Percentiles rank a stretch among this genome's conserved stretches.
These are phyloP conservation scores for Proterorhinus semilunaris DNA, from an alignment of 2,113 vertebrate genomes.

Conservation along the genomic window DNA sequence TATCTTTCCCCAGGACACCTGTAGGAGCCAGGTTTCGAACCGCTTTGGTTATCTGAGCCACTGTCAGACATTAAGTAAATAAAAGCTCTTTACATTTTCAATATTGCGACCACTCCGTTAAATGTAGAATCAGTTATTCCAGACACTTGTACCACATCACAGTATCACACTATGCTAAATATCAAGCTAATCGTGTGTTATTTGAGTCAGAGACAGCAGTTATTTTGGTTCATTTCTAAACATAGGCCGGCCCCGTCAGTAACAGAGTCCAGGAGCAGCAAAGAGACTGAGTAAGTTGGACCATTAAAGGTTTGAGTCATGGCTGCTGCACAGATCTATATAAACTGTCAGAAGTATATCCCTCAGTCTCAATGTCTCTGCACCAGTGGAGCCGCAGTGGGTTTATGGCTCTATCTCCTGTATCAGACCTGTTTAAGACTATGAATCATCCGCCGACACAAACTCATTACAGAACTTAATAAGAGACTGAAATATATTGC, in stretches of 20 bases:
- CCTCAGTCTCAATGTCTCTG: background rate
- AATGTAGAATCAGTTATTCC: too few relatives aligned
- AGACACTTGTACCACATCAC: too few relatives aligned
- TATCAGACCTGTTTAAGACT: slow-evolving; percentile 3
- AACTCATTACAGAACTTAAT: slow-evolving; percentile 3
- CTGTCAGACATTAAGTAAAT: too few relatives aligned
- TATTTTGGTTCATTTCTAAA: background rate
- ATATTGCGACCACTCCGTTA: too few relatives aligned
- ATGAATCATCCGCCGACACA: slow-evolving; percentile 1
- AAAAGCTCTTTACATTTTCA: too few relatives aligned
- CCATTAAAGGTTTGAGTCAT: slow-evolving; percentile 7
- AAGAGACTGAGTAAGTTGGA: background rate
- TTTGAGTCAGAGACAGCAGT: too few relatives aligned
- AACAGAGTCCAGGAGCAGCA: background rate
- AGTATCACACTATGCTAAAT: too few relatives aligned
- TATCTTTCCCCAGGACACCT: too few relatives aligned
- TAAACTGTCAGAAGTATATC: slow-evolving; percentile 5
- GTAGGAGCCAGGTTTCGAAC: too few relatives aligned
- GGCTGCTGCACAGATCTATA: slow-evolving; percentile 1
- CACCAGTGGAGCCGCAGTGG: background rate
- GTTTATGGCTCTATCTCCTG: slow-evolving; percentile 5
- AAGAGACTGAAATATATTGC: slow-evolving; percentile 6
- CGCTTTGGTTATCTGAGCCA: too few relatives aligned
- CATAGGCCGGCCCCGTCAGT: background rate
- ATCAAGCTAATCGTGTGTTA: too few relatives aligned